Conservation (phyloP, 2,888 invertebrate species). For the Aricia artaxerxes region DNA sequence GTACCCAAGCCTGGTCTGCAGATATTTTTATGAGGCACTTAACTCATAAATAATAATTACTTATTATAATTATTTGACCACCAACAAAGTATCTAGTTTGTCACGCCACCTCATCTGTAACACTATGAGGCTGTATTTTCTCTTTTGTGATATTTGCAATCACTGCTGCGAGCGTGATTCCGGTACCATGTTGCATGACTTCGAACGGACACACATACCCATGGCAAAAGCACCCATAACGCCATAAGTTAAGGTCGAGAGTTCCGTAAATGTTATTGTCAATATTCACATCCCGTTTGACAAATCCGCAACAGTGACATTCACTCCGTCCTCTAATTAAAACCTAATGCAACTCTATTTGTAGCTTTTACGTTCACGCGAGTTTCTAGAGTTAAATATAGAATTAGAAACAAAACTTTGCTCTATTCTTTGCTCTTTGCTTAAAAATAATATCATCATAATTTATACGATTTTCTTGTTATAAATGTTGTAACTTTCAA, state of each 20-base stretch:
- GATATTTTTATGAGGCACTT: too few species aligned
- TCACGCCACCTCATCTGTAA: neutral
- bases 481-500: neutral
- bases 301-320: conserved; percentile 42
- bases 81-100: neutral
- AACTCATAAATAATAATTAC: too few species aligned
- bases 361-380: neutral
- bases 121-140: conserved; percentile 23
- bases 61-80: too few species aligned
- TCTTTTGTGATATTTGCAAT: conserved; percentile 47
- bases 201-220: conserved; percentile 41
- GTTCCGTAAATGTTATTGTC: conserved; percentile 33
- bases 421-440: neutral
- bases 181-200: conserved; percentile 48
- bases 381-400: neutral
- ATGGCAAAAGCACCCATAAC: conserved; percentile 43
- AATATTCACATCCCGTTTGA: conserved; percentile 35
- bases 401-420: neutral
- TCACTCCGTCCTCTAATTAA: conserved; percentile 41
- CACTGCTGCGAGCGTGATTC: conserved; percentile 52
- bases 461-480: neutral
- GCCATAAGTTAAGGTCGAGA: conserved; percentile 37
- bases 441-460: neutral
- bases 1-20: too few species aligned
- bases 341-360: conserved; percentile 32